These are phyloP conservation scores for Nemoura dubitans DNA, from an alignment of 2,888 invertebrate genomes.

Conservation along the genomic window DNA sequence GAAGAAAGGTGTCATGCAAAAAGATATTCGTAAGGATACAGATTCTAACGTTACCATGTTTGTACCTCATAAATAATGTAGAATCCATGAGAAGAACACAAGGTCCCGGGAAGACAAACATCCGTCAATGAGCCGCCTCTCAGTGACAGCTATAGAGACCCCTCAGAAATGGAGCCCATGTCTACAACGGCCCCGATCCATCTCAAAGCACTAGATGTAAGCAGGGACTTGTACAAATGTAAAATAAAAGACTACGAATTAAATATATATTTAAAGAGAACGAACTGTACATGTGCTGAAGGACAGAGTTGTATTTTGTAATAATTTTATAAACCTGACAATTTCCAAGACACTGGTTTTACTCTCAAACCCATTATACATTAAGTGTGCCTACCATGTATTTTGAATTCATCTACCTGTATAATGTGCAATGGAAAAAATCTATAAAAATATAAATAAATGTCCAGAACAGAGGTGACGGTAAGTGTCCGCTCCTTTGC, in stretches of 20 bases:
- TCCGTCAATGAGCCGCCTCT: not conserved
- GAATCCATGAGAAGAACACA: constrained; percentile 9
- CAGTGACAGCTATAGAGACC: not conserved
- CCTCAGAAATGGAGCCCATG: not conserved
- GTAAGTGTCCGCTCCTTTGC: too few species aligned
- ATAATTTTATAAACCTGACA: not conserved
- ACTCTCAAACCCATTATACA: too few species aligned
- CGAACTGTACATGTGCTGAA: too few species aligned
- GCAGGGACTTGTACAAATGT: not conserved
- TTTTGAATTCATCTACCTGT: too few species aligned
- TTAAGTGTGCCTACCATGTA: too few species aligned
- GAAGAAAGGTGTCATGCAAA: constrained; percentile 13
- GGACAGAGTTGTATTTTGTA: too few species aligned
- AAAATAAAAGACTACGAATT: not conserved
- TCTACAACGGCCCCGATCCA: not conserved
- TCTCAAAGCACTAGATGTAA: constrained; percentile 3
- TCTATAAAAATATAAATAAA: too few species aligned
- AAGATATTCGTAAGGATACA: constrained; percentile 3
- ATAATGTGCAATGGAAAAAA: too few species aligned
- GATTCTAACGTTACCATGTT: not conserved
- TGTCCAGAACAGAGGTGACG: too few species aligned
- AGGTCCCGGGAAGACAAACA: not conserved
- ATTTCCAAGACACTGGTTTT: too few species aligned
- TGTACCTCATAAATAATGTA: not conserved
- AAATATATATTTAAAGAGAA: not conserved